Evolutionary conservation across 2,113 vertebrate species (phyloP), one percentile per base, ranked within the genome.

Genomic region (Lagenorhynchus albirostris): DNA sequence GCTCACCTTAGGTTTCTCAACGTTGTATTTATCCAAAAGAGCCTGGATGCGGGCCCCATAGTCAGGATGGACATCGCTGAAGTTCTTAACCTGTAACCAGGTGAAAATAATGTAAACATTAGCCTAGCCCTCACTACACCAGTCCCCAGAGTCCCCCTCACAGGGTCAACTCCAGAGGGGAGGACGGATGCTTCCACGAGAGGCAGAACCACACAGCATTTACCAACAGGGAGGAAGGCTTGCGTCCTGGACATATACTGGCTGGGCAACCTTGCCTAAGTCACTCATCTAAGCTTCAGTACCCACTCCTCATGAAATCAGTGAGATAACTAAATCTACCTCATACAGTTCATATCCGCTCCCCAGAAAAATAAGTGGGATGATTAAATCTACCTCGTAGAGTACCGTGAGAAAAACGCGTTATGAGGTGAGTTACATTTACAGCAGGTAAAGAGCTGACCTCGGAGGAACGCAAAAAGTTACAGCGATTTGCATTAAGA

Each of bases 61-160:
- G 17, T 99, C 99, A 80, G 99, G 98, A 97, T 99, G 99, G 91
- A 99, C 98, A 6, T 99, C 99, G 89, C 95, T 98, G 98, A 99
- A 99, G 95, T 99, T 99, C 97, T 99, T 99, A 62, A 99, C 99
- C 99, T 99, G 95, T 65, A 97, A 26, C 63, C 21, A 58, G 97
- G 91, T 4, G 6, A 10, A 92, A 85, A 93, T 29, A 44, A 68
- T 29, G 36, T n/a, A 81, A 77, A 73, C 18, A 6, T 47, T 1
- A 23, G 68, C 47, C 21, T 0, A 25, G 33, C 9, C 38, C 67
- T 62, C 41, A 0, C 26, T 1, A n/a, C 6, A 6, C 20, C 14
- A 17, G 31, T 14, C 79, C 36, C 36, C 20, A 1, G 70, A 0
- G 6, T n/a, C 60, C 8, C 20, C 58, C 8, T 67, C 79, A 15